These are phyloP conservation scores for Spialia ferax DNA, from an alignment of 2,888 invertebrate genomes.

Conservation along the genomic window DNA sequence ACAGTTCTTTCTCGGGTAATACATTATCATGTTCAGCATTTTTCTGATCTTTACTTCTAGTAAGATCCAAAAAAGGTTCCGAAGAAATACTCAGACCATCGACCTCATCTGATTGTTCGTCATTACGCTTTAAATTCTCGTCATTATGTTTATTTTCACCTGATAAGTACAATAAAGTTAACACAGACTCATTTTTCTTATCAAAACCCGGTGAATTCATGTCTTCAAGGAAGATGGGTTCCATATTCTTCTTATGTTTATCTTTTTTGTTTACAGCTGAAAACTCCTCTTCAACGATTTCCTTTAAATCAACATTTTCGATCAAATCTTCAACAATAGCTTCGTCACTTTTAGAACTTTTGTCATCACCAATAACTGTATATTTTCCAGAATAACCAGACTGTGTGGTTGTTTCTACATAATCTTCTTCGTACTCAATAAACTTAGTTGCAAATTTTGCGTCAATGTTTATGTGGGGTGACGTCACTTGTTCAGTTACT, in stretches of 20 bases:
- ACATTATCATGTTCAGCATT: slow-evolving; percentile 9
- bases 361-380: background rate
- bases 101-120: slow-evolving; percentile 31
- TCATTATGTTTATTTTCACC: slow-evolving; percentile 52
- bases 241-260: background rate
- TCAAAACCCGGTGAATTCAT: slow-evolving; percentile 7
- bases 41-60: slow-evolving; percentile 42
- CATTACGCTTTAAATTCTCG: slow-evolving; percentile 23
- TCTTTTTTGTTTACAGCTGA: background rate
- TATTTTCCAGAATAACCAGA: slow-evolving; percentile 16
- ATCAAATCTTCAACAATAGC: slow-evolving; percentile 55
- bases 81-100: slow-evolving; percentile 43
- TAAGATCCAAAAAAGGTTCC: slow-evolving; percentile 45
- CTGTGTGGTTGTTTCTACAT: slow-evolving; percentile 25
- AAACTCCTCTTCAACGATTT: slow-evolving; percentile 47
- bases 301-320: slow-evolving; percentile 55
- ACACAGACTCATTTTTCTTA: slow-evolving; percentile 46
- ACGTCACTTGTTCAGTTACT: background rate
- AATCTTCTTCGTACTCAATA: slow-evolving; percentile 16
- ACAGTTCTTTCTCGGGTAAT: slow-evolving; percentile 49
- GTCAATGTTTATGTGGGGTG: slow-evolving; percentile 4
- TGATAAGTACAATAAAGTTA: slow-evolving; percentile 57
- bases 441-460: slow-evolving; percentile 25
- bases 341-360: slow-evolving; percentile 28
- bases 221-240: slow-evolving; percentile 14